A percentile compares a stretch with the other conserved stretches of the same genome.
phyloP scores from a whole-genome alignment of 2,113 vertebrate species.

The Psilopsiagon aurifrons region DNA sequence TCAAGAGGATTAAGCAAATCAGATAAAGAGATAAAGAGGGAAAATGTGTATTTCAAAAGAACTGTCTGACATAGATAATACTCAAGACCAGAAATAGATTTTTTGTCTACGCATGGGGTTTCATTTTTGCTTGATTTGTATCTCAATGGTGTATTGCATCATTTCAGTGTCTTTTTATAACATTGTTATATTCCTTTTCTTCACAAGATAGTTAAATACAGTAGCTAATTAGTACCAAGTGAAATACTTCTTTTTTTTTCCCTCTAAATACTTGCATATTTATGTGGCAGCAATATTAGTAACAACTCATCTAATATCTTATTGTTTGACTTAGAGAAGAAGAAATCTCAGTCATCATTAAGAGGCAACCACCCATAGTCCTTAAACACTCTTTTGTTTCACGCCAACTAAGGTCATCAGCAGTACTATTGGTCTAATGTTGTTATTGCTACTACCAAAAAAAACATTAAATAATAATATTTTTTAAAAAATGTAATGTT shows the following conservation, averaged over 20 bases:
- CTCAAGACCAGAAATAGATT: not conserved
- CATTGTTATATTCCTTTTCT: not conserved
- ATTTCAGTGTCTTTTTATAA: not conserved
- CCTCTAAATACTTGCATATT: not conserved
- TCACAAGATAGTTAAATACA: not conserved
- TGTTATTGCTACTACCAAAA: not conserved
- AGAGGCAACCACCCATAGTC: not conserved
- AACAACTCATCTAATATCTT: not conserved
- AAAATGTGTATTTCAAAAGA: not conserved
- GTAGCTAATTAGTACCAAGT: not conserved
- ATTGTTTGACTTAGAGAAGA: not conserved
- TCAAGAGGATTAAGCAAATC: not conserved
- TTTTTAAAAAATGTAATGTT: not conserved
- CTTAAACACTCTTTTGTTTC: not conserved
- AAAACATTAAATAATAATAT: not conserved
- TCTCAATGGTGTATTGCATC: not conserved
- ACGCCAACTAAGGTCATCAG: not conserved
- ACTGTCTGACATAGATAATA: not conserved
- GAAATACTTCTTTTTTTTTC: not conserved
- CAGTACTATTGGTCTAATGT: not conserved
- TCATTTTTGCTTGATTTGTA: not conserved
- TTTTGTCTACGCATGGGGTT: not conserved
- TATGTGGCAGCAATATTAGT: not conserved
- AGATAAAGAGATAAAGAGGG: not conserved
- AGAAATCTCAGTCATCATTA: not conserved